These are phyloP conservation scores for Nesidiocoris tenuis DNA, from an alignment of 2,888 invertebrate species.

Conservation along the genomic window DNA sequence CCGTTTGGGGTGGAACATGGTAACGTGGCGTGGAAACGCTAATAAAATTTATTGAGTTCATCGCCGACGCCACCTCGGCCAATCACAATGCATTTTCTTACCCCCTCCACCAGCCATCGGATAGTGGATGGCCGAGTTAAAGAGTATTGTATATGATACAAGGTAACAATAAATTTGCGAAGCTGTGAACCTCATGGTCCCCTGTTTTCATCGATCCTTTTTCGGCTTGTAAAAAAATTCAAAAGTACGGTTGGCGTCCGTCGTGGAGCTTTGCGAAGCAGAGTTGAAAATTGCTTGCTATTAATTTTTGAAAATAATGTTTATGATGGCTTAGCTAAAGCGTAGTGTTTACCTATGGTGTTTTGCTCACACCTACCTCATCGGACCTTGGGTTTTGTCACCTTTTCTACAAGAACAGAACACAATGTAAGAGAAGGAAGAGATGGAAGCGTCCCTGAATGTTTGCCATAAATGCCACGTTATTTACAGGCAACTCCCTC, in stretches of 20 bases:
- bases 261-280: constrained; percentile 30
- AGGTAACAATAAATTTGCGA: neutral
- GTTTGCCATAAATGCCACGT: neutral
- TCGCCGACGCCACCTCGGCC: too few species aligned
- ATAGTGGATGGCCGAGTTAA: too few species aligned
- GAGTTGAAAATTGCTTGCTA: constrained; percentile 27
- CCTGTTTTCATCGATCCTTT: neutral
- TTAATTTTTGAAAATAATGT: neutral
- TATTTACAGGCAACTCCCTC: neutral
- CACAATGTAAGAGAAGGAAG: neutral
- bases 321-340: constrained; percentile 34
- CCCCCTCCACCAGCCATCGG: too few species aligned
- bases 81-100: too few species aligned
- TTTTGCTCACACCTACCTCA: constrained; percentile 36
- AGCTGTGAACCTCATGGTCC: neutral
- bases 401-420: constrained; percentile 34
- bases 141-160: neutral
- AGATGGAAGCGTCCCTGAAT: neutral
- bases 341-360: constrained; percentile 15
- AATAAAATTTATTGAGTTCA: too few species aligned
- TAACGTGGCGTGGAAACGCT: too few species aligned
- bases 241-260: neutral
- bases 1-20: too few species aligned
- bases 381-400: constrained; percentile 32
- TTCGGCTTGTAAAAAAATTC: neutral